Evolutionary conservation across 2,797 vertebrate genomes (phyloP).

Genomic region (Limosa lapponica): DNA sequence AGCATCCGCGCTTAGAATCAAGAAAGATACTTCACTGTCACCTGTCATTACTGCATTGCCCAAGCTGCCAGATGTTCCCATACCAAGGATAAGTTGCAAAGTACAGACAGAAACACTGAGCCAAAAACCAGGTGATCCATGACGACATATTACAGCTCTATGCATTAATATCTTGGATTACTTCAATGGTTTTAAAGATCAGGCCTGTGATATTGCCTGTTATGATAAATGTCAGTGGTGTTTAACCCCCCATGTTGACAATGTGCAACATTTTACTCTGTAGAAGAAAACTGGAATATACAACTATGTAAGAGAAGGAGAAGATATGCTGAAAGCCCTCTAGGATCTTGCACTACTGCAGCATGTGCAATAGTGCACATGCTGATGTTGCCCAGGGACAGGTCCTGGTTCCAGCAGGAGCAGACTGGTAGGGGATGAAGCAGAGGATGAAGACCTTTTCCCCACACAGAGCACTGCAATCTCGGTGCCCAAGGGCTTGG

Average conservation of each 20-base stretch:
- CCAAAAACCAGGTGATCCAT: neutral
- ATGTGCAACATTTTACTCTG: neutral
- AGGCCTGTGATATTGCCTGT: neutral
- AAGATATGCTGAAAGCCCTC: neutral
- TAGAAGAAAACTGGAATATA: neutral
- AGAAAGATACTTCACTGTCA: neutral
- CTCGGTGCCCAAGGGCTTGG: neutral
- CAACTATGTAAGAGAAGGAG: neutral
- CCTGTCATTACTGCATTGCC: neutral
- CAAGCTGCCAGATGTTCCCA: neutral
- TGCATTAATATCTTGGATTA: neutral
- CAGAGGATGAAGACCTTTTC: neutral
- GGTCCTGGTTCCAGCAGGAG: neutral
- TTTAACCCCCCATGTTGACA: neutral
- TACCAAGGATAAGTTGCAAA: neutral
- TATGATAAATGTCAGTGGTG: neutral
- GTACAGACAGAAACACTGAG: neutral
- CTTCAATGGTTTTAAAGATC: neutral
- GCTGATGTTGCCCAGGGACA: neutral
- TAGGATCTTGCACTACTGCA: neutral
- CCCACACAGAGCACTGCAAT: neutral
- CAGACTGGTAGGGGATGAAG: neutral
- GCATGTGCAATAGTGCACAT: neutral
- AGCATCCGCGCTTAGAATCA: neutral
- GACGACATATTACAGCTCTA: neutral